A percentile compares a stretch with the other conserved stretches of the same genome.
Evolutionary conservation across 2,113 vertebrate genomes (phyloP).

Genomic region (Hydropotes inermis): DNA sequence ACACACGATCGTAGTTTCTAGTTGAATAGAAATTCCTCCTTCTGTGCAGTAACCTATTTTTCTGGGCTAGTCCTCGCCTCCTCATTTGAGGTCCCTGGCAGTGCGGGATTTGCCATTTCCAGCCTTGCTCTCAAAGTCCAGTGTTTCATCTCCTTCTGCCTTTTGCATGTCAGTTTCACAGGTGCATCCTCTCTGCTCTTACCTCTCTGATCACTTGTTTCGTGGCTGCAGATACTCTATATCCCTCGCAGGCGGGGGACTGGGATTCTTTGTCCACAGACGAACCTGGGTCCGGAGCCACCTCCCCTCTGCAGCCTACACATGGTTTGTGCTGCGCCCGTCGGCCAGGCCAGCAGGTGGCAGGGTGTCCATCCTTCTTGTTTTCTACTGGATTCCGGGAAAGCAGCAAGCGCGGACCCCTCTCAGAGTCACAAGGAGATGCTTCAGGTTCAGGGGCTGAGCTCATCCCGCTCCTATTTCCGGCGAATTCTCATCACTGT

Average conservation of each 20-base stretch:
- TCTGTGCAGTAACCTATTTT: neutral
- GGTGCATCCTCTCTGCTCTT: neutral
- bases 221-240: fast-evolving
- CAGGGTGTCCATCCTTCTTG: neutral
- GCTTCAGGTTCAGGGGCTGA: neutral
- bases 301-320: neutral
- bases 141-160: neutral
- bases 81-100: neutral
- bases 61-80: fast-evolving
- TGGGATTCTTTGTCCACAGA: neutral
- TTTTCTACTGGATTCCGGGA: fast-evolving
- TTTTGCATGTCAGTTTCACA: neutral
- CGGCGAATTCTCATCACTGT: fast-evolving
- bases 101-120: neutral
- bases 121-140: neutral
- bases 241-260: neutral
- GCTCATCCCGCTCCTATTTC: neutral
- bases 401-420: fast-evolving
- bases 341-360: constrained; percentile 55
- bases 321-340: fast-evolving
- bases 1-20: neutral
- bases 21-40: neutral
- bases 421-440: neutral
- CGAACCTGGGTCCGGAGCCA: neutral
- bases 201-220: neutral